Evolutionary conservation across 2,888 invertebrate genomes (phyloP).

Genomic region (Drosophila longiperda): DNA sequence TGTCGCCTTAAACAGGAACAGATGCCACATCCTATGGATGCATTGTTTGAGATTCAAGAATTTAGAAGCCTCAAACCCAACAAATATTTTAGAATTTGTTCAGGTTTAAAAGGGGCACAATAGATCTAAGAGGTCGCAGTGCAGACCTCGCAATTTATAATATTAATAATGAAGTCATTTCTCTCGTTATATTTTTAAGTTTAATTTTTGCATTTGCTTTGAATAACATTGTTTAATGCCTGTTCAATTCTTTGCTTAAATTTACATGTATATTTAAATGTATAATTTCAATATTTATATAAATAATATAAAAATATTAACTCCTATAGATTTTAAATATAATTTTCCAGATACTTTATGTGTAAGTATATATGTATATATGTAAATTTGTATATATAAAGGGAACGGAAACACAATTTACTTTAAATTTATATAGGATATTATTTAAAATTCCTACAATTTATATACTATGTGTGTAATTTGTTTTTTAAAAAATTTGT

Average conservation of each 20-base stretch:
- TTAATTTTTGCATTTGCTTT: slow-evolving; percentile 40
- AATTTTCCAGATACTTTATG: slow-evolving; percentile 8
- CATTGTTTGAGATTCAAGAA: no score
- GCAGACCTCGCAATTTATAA: not conserved
- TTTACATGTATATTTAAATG: slow-evolving; percentile 40
- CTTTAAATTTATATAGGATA: slow-evolving; percentile 2
- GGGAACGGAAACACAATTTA: not conserved
- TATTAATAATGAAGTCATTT: not conserved
- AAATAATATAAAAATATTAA: slow-evolving; percentile 35
- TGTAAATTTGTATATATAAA: not conserved
- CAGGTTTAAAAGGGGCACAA: no score
- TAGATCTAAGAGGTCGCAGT: no score
- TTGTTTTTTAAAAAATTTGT: slow-evolving; percentile 42
- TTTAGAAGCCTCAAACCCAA: no score
- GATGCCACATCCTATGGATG: no score
- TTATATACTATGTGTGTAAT: slow-evolving; percentile 8
- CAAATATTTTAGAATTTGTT: no score
- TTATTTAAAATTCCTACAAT: slow-evolving; percentile 1
- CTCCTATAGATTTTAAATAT: slow-evolving; percentile 23
- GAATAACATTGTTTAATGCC: slow-evolving; percentile 40
- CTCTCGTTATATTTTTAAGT: slow-evolving; percentile 33
- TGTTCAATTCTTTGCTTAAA: slow-evolving; percentile 23
- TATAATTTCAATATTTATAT: slow-evolving; percentile 43
- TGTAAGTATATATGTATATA: slow-evolving; percentile 20
- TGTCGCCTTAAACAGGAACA: no score